Conservation (phyloP, 2,113 vertebrate genomes). For the Triplophysa siluroides region DNA sequence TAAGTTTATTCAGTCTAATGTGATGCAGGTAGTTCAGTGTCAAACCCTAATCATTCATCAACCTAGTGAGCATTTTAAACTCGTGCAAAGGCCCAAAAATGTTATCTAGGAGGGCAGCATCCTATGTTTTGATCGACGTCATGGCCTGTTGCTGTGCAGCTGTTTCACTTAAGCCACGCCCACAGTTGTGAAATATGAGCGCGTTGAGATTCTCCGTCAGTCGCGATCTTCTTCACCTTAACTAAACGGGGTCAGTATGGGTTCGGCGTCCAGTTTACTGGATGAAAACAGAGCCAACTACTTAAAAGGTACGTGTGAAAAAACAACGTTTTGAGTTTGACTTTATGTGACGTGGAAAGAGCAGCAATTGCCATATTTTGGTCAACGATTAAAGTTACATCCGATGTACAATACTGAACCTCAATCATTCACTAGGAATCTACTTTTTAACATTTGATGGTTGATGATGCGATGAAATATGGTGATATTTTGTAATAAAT, state of each 20-base stretch:
- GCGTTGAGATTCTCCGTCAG: conserved; percentile 8
- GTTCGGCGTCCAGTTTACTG: conserved; percentile 80
- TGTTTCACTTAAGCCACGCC: conserved; percentile 12
- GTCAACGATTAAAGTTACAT: too few species aligned
- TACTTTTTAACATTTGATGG: not conserved
- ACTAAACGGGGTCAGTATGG: conserved; percentile 73
- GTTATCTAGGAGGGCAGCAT: not conserved
- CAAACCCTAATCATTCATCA: too few species aligned
- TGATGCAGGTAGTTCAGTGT: too few species aligned
- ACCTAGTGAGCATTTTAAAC: not conserved
- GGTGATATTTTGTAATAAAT: too few species aligned
- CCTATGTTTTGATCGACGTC: not conserved
- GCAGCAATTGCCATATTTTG: not conserved
- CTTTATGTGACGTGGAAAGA: not conserved
- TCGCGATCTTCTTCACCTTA: conserved; percentile 46
- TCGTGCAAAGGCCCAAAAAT: too few species aligned
- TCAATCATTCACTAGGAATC: not conserved
- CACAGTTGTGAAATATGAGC: conserved; percentile 17
- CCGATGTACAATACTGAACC: too few species aligned
- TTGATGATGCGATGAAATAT: too few species aligned
- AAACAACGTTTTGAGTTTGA: too few species aligned
- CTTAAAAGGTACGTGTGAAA: conserved; percentile 79
- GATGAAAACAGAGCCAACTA: conserved; percentile 82
- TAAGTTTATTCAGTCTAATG: too few species aligned
- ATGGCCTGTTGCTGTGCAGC: not conserved